These are phyloP conservation scores for Seira sanloemensis DNA, from an alignment of 2,888 invertebrate genomes.

Conservation along the genomic window DNA sequence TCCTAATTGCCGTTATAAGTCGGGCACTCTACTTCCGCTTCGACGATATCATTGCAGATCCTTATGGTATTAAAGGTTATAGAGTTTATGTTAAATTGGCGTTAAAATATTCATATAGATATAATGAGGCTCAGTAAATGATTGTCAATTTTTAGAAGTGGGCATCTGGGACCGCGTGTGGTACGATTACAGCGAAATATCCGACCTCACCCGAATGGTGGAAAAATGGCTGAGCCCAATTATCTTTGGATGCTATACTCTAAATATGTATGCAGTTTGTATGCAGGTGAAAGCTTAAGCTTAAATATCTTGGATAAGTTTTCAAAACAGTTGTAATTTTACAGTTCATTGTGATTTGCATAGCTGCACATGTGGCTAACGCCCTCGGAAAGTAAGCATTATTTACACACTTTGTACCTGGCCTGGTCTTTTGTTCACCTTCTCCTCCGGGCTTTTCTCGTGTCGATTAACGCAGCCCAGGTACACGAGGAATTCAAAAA, in stretches of 20 bases:
- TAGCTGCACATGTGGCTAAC: constrained; percentile 43
- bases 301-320: background rate
- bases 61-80: too few species aligned
- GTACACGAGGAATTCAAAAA: constrained; percentile 27
- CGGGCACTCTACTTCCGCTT: constrained; percentile 35
- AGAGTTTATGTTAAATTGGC: too few species aligned
- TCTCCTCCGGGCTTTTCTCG: constrained; percentile 25
- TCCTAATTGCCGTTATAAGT: constrained; percentile 42
- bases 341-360: background rate
- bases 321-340: background rate
- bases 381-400: constrained; percentile 13
- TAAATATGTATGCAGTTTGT: constrained; percentile 54
- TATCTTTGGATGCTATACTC: constrained; percentile 37
- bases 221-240: constrained; percentile 51
- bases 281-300: constrained; percentile 48
- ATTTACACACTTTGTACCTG: constrained; percentile 10
- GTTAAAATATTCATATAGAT: too few species aligned
- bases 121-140: too few species aligned
- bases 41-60: background rate
- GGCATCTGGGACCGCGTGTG: background rate
- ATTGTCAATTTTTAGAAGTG: too few species aligned
- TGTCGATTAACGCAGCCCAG: constrained; percentile 29
- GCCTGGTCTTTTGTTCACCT: constrained; percentile 53
- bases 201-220: constrained; percentile 24
- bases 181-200: background rate